These are phyloP conservation scores for Setophaga kirtlandii DNA, from an alignment of 2,113 vertebrate species.

Conservation along the genomic window DNA sequence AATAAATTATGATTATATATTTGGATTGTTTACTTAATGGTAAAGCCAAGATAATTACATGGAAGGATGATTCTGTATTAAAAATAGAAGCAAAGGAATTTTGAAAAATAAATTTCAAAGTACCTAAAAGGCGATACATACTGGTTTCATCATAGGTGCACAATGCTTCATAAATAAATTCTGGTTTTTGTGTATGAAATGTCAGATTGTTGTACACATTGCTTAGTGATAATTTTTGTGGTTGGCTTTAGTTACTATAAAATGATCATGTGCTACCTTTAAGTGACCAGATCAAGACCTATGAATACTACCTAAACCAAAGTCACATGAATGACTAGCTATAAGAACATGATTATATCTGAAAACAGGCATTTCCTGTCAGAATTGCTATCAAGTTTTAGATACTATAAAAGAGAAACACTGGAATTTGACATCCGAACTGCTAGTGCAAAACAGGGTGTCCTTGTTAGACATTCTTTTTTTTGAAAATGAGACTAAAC, in stretches of 20 bases:
- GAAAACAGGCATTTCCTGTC: not conserved
- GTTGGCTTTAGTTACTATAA: not conserved
- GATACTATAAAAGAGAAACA: not conserved
- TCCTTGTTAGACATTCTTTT: not conserved
- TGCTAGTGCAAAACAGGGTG: not conserved
- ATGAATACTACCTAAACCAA: not conserved
- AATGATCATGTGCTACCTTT: not conserved
- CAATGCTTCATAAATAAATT: not conserved
- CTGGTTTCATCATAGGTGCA: not conserved
- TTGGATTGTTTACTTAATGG: not conserved
- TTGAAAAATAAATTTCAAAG: not conserved
- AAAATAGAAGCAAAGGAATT: not conserved
- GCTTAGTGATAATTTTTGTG: not conserved
- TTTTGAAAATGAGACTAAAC: not conserved
- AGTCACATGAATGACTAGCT: not conserved
- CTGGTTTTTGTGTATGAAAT: not conserved
- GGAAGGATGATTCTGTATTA: not conserved
- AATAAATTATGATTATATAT: not conserved
- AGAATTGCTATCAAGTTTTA: not conserved
- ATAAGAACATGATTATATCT: not conserved
- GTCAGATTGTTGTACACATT: not conserved
- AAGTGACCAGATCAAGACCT: not conserved
- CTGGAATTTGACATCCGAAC: not conserved
- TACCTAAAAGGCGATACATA: not conserved
- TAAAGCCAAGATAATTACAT: not conserved